Conservation (phyloP, 2,797 vertebrate genomes). For the Dipus sagitta region DNA sequence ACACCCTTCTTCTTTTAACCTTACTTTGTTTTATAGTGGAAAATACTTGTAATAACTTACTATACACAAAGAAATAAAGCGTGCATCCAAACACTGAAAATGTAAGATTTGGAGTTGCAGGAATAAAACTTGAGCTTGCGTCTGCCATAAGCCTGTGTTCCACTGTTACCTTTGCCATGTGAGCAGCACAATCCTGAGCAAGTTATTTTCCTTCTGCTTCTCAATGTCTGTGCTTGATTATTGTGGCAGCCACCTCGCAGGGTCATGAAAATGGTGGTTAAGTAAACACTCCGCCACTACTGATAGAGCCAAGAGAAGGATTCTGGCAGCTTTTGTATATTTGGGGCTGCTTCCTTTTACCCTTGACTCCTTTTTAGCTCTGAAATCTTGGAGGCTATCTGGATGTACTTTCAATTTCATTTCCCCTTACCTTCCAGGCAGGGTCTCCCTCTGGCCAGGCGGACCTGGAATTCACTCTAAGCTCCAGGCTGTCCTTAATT, state of each 20-base stretch:
- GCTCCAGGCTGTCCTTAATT: too few relatives aligned
- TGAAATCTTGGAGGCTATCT: conserved; percentile 2
- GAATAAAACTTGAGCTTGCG: background rate
- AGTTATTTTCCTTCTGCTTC: background rate
- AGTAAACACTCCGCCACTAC: background rate
- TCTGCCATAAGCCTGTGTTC: background rate
- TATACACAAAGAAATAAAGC: conserved; percentile 30
- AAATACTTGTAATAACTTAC: conserved; percentile 4
- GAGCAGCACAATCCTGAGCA: background rate
- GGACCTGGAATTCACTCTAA: too few relatives aligned
- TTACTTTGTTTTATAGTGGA: conserved; percentile 30
- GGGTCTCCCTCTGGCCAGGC: too few relatives aligned
- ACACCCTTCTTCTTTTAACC: background rate
- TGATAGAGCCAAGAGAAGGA: background rate
- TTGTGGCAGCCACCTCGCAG: background rate
- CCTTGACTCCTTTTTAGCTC: background rate
- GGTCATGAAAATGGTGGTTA: background rate
- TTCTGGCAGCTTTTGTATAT: background rate
- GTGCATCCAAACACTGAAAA: background rate
- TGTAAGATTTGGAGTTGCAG: background rate
- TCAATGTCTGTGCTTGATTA: background rate
- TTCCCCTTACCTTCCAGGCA: background rate
- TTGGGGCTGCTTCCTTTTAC: background rate
- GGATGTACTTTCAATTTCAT: conserved; percentile 43
- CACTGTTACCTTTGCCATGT: background rate